phyloP scores from a whole-genome alignment of 2,888 invertebrate genomes.

The Eupithecia exiguata region DNA sequence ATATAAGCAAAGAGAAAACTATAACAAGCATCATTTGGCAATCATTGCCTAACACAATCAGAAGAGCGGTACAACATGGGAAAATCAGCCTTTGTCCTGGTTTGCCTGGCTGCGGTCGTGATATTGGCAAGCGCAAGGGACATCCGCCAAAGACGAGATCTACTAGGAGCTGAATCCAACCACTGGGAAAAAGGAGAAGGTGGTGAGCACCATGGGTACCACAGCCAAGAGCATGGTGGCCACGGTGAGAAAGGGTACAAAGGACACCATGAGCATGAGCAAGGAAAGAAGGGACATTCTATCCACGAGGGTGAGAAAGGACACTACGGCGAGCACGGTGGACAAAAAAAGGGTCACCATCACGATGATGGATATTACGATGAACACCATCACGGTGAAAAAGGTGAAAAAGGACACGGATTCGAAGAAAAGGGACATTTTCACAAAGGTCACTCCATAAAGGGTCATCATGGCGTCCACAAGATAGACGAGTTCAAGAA shows the following conservation, averaged over 20 bases:
- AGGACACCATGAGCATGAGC: slow-evolving; percentile 85
- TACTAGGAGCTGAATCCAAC: slow-evolving; percentile 78
- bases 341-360: slow-evolving; percentile 86
- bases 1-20: slow-evolving; percentile 76
- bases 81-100: slow-evolving; percentile 61
- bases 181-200: slow-evolving; percentile 84
- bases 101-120: slow-evolving; percentile 74
- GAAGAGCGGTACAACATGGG: slow-evolving; percentile 69
- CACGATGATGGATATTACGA: slow-evolving; percentile 86
- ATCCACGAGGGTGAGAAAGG: slow-evolving; percentile 86
- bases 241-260: slow-evolving; percentile 88
- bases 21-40: slow-evolving; percentile 78
- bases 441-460: slow-evolving; percentile 92
- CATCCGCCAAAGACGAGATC: slow-evolving; percentile 75
- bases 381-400: slow-evolving; percentile 86
- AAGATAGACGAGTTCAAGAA: slow-evolving; percentile 94
- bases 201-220: slow-evolving; percentile 85
- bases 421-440: slow-evolving; percentile 86
- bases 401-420: slow-evolving; percentile 85
- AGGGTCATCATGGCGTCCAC: slow-evolving; percentile 93
- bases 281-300: slow-evolving; percentile 88
- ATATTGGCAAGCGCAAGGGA: slow-evolving; percentile 76
- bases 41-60: slow-evolving; percentile 70
- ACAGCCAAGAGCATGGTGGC: slow-evolving; percentile 86
- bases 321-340: slow-evolving; percentile 84